These are phyloP conservation scores for Diabrotica virgifera DNA, from an alignment of 1,140 invertebrate species.

Conservation along the genomic window DNA sequence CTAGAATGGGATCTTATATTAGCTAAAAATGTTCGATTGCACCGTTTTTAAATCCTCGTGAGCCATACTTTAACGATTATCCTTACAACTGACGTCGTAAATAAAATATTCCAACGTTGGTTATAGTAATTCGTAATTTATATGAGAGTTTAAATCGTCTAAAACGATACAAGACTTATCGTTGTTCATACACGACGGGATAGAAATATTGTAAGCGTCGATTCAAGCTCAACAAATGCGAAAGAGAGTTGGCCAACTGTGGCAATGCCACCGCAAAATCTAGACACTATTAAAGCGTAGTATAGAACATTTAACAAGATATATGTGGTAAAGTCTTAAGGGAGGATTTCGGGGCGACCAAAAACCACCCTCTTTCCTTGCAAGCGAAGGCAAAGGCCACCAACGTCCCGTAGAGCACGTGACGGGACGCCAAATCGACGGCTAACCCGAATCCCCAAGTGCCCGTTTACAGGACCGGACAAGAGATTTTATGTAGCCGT, in stretches of 20 bases:
- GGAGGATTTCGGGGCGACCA: conserved; percentile 11
- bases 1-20: too few species aligned
- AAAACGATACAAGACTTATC: background rate
- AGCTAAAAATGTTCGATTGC: too few species aligned
- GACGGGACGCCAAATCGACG: conserved; percentile 28
- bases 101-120: too few species aligned
- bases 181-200: background rate
- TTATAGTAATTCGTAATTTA: too few species aligned
- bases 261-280: conserved; percentile 5
- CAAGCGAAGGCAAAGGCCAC: background rate
- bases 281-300: conserved; percentile 7
- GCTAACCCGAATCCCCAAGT: conserved; percentile 16
- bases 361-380: background rate
- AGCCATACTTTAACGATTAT: too few species aligned
- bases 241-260: conserved; percentile 9
- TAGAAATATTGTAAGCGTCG: conserved; percentile 3
- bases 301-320: conserved; percentile 25
- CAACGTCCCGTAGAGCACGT: conserved; percentile 23
- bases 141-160: too few species aligned
- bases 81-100: too few species aligned
- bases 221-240: background rate
- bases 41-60: too few species aligned
- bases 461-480: too few species aligned
- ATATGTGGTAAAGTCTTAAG: conserved; percentile 23
- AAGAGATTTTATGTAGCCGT: too few species aligned